Evolutionary conservation across 2,888 invertebrate species (phyloP), one percentile per base, ranked within the genome.

Genomic region (Apodemia mormo): DNA sequence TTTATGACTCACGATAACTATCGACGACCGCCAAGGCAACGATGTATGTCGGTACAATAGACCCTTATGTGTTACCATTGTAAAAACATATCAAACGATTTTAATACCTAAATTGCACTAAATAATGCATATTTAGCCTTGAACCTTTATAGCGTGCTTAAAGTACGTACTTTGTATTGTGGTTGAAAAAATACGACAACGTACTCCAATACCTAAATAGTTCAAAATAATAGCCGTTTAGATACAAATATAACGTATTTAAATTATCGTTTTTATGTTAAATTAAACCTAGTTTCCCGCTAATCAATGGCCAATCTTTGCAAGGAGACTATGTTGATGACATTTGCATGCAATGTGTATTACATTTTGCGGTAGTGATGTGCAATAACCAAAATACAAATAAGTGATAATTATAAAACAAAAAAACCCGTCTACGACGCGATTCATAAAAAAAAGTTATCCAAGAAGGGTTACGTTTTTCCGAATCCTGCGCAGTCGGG

Each of bases 1-100:
- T 91, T 91, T 90, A 90, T 86, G 86, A 72, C 80, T 72, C 71
- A 73, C 75, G 90, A 90, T 90, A 87, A 83, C 78, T 81, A 90
- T 89, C 90, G 78, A 72, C 90, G 78, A 74, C 73, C 79, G 76
- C 79, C 73, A 76, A 73, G 73, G 69, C 67, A 73, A 70, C 72
- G 74, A 75, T 74, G 75, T 71, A 68, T 66, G 72, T 75, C 77
- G 74, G 76, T 77, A 75, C 77, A 64, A 68, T 70, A 49, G 4
- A 49, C 49, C 72, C 68, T 71, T 67, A 67, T 29, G 45, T 70
- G 66, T 71, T 72, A 71, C 69, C 71, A 72, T 29, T 56, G n/a
- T 29, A 58, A 58, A 58, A 58, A 58, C 30, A 58, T 58, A 58
- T 58, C 58, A 58, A 30, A 58, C 30, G 58, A 58, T 9, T 58